Percentiles rank a stretch among this genome's conserved stretches.
phyloP scores from a whole-genome alignment of 2,888 invertebrate species.

The Pseudolycoriella hygida region DNA sequence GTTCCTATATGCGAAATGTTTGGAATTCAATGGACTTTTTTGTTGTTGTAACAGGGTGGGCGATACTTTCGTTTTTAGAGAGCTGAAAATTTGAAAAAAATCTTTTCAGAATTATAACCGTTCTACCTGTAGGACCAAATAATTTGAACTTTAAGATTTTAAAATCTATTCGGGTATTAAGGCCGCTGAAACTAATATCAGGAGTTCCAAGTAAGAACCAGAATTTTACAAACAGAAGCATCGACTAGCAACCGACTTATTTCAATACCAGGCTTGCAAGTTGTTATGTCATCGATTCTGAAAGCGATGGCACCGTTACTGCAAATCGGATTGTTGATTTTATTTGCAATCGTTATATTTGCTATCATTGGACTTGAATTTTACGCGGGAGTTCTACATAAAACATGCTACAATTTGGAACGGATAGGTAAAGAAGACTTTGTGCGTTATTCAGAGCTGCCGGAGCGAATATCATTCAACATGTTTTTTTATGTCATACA shows the following conservation, averaged over 20 bases:
- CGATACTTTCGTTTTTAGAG: too few relatives aligned
- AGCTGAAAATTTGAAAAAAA: too few relatives aligned
- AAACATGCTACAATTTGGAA: slow-evolving; percentile 93
- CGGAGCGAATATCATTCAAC: too few relatives aligned
- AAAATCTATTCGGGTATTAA: slow-evolving; percentile 98
- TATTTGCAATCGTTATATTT: slow-evolving; percentile 99
- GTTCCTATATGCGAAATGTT: too few relatives aligned
- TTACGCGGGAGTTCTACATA: slow-evolving; percentile 97
- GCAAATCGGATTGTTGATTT: slow-evolving; percentile 97
- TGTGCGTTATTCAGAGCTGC: too few relatives aligned
- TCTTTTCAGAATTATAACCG: slow-evolving; percentile 74
- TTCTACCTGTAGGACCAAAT: slow-evolving; percentile 52
- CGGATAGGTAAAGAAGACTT: slow-evolving; percentile 83
- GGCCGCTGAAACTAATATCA: slow-evolving; percentile 99
- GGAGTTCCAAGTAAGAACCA: slow-evolving; percentile 99
- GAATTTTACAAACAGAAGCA: too few relatives aligned
- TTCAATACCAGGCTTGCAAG: slow-evolving; percentile 76
- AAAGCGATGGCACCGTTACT: slow-evolving; percentile 99
- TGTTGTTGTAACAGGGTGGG: too few relatives aligned
- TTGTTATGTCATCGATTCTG: slow-evolving; percentile 99
- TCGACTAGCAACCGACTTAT: too few relatives aligned
- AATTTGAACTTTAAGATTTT: slow-evolving; percentile 65
- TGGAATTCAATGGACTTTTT: too few relatives aligned
- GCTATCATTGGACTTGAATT: slow-evolving; percentile 99
- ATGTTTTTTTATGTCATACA: too few relatives aligned